Evolutionary conservation across 1,140 invertebrate genomes (phyloP), one percentile per base, ranked within the genome.

Genomic region (Epicauta chinensis): DNA sequence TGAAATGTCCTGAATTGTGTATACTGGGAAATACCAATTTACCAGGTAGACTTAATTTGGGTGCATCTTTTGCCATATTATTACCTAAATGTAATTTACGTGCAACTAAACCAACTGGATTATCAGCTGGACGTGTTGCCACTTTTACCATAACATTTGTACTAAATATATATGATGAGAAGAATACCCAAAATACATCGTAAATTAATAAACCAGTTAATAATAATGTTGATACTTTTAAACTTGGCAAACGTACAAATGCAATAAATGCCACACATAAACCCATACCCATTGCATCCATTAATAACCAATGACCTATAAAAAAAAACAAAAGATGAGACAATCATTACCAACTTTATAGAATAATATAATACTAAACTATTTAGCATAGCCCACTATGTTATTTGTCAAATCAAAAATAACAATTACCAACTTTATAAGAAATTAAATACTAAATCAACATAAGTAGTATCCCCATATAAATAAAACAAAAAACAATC

Each of bases 91-190:
- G 91, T 54, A 97, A 76, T 70, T 93, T 91, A 58, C 93, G 81
- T 38, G 93, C 92, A 46, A 97, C 89, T 55, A 96, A 76, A 56
- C 92, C 92, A 60, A 97, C 92, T 11, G 94, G 94, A 77, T 98
- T 98, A 65, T 98, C 93, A 30, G 94, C 94, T 38, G 93, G 90
- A 68, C 93, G 74, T 29, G 87, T 92, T 32, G 89, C 88, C 42
- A 91, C 89, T 77, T 96, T 96, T 48, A 98, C 93, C 95, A 98
- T 98, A 46, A 98, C 93, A 69, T 98, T 98, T 65, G 94, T 92
- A 75, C 91, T 97, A 77, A 97, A 98, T 67, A 98, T 94, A 68
- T 97, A 97, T 0, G 93, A 95, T 3, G 93, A 97, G 77, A 97
- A 97, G 74, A 98, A 97, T 15, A 97, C 94, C 94, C 94, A 97